phyloP scores from a whole-genome alignment of 2,113 vertebrate genomes.

The Nansenia antarctica region DNA sequence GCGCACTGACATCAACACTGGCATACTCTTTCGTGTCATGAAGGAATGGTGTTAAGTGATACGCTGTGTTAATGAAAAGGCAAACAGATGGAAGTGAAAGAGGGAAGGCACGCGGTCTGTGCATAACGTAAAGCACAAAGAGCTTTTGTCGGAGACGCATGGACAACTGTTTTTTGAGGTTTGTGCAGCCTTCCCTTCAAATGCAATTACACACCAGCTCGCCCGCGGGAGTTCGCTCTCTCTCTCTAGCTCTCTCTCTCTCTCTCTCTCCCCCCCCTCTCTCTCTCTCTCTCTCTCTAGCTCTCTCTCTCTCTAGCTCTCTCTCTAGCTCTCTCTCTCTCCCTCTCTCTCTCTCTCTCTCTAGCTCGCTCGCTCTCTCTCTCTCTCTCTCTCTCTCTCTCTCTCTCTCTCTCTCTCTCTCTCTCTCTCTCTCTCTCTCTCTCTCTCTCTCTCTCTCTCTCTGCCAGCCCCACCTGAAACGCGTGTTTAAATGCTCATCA shows the following conservation, averaged over 20 bases:
- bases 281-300: background rate
- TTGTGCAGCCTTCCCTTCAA: slow-evolving; percentile 14
- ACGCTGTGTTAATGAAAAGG: background rate
- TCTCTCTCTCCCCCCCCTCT: background rate
- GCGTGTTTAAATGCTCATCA: background rate
- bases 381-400: no score
- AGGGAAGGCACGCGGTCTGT: background rate
- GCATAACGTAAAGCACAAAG: background rate
- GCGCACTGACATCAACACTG: no score
- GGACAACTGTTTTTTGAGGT: slow-evolving; percentile 12
- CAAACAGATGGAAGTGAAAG: background rate
- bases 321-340: slow-evolving; percentile 1
- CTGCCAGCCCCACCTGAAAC: background rate
- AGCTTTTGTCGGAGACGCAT: background rate
- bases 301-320: background rate
- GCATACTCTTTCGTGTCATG: background rate
- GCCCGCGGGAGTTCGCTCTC: background rate
- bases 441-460: background rate
- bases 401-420: background rate
- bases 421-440: no score
- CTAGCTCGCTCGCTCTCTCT: background rate
- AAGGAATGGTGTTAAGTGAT: background rate
- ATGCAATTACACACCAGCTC: slow-evolving; percentile 23
- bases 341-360: background rate
- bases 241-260: background rate